phyloP scores from a whole-genome alignment of 1,140 invertebrate species.

The Amphibalanus amphitrite region DNA sequence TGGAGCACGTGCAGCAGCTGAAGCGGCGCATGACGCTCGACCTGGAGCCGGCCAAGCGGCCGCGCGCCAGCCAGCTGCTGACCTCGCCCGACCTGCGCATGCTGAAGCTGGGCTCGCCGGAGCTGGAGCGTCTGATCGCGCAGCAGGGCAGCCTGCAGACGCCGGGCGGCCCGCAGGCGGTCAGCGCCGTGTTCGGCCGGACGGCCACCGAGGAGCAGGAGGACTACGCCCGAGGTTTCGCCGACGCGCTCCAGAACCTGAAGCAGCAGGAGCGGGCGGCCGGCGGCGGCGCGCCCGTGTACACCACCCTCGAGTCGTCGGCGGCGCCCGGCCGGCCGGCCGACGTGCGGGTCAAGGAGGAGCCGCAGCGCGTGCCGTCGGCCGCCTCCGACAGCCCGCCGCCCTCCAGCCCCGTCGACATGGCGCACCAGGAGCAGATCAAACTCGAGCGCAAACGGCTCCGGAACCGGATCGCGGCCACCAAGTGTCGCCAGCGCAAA shows the following conservation, averaged over 20 bases:
- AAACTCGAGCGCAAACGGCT: slow-evolving; percentile 90
- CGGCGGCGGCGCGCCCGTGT: slow-evolving; percentile 6
- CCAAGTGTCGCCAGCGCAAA: slow-evolving; percentile 86
- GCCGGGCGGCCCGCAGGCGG: slow-evolving; percentile 33
- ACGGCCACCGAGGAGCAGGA: slow-evolving; percentile 68
- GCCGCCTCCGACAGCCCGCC: slow-evolving; percentile 26
- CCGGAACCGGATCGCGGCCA: slow-evolving; percentile 88
- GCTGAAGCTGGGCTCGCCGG: slow-evolving; percentile 66
- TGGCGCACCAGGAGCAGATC: slow-evolving; percentile 82
- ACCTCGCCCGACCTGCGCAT: slow-evolving; percentile 69
- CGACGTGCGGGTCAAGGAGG: slow-evolving; percentile 9
- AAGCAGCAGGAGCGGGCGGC: slow-evolving; percentile 30
- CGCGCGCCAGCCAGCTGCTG: slow-evolving; percentile 32
- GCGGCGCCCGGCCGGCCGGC: neutral
- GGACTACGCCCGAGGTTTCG: slow-evolving; percentile 74
- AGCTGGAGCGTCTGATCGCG: slow-evolving; percentile 68
- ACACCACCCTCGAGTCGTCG: slow-evolving; percentile 8
- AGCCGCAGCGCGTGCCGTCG: slow-evolving; percentile 7
- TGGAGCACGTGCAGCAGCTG: slow-evolving; percentile 25
- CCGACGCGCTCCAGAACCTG: slow-evolving; percentile 70
- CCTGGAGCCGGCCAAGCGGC: slow-evolving; percentile 38
- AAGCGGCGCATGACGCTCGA: slow-evolving; percentile 58
- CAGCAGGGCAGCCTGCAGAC: slow-evolving; percentile 49
- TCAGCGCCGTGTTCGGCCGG: slow-evolving; percentile 13
- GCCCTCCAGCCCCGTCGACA: slow-evolving; percentile 74